A percentile compares a stretch with the other conserved stretches of the same genome.
These are phyloP conservation scores for Tetrao urogallus DNA, from an alignment of 2,113 vertebrate genomes.

Conservation along the genomic window DNA sequence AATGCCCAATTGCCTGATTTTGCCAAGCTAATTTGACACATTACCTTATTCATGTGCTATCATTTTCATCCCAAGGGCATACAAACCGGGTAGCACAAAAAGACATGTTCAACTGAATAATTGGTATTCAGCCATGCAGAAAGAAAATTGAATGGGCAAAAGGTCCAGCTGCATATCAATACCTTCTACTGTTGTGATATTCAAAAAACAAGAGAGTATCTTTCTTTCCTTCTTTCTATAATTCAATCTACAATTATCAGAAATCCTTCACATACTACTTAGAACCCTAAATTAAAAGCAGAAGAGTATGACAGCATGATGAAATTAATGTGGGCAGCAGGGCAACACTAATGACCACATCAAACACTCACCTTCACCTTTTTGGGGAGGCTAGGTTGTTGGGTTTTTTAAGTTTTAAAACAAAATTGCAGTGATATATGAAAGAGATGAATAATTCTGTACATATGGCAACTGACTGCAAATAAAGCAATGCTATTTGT, in stretches of 20 bases:
- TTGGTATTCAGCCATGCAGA: slow-evolving; percentile 33
- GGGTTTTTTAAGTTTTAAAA: not conserved
- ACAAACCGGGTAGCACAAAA: not conserved
- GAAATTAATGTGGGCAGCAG: not conserved
- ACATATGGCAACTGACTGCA: not conserved
- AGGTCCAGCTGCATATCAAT: slow-evolving; percentile 49
- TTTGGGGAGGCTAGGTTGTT: not conserved
- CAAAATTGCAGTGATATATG: not conserved
- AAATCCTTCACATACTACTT: accelerated
- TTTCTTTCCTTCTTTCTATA: slow-evolving; percentile 21
- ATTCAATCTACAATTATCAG: not conserved
- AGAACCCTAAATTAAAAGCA: not conserved
- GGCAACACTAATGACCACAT: not conserved
- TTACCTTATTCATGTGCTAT: slow-evolving; percentile 56
- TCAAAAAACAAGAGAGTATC: slow-evolving; percentile 25
- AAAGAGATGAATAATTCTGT: not conserved
- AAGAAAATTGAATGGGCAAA: slow-evolving; percentile 55
- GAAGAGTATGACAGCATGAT: not conserved
- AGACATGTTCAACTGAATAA: slow-evolving; percentile 48
- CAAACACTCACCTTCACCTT: not conserved
- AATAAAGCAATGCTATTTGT: slow-evolving; percentile 25
- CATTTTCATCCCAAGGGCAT: slow-evolving; percentile 16
- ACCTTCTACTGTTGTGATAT: not conserved
- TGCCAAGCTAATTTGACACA: slow-evolving; percentile 58
- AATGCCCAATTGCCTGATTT: slow-evolving; percentile 52